phyloP scores from a whole-genome alignment of 1,140 invertebrate species.

The Brachionus angularis region DNA sequence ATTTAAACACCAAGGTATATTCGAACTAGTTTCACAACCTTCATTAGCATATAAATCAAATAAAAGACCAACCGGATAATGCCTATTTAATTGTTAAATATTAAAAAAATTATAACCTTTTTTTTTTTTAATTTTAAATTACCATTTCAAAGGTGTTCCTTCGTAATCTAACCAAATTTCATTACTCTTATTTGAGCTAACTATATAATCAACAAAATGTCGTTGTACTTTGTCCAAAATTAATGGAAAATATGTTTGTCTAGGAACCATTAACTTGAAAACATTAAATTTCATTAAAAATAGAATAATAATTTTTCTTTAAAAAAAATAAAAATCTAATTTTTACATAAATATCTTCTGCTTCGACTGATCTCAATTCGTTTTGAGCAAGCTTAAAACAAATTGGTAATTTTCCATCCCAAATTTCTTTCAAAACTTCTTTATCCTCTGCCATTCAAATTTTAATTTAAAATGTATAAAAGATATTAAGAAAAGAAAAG shows the following conservation, averaged over 20 bases:
- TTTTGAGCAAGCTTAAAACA: constrained; percentile 80
- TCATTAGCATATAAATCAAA: constrained; percentile 76
- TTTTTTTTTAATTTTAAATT: not conserved
- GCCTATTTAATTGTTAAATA: constrained; percentile 61
- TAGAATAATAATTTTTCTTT: not conserved
- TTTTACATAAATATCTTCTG: constrained; percentile 34
- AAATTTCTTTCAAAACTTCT: constrained; percentile 85
- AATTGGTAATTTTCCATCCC: constrained; percentile 87
- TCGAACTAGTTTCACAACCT: constrained; percentile 51
- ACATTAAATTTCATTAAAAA: not conserved
- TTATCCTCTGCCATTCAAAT: constrained; percentile 76
- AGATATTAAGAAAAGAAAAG: not conserved
- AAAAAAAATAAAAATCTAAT: not conserved
- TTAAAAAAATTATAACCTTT: not conserved
- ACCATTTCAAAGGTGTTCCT: constrained; percentile 84
- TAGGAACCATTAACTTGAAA: constrained; percentile 76
- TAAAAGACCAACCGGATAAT: constrained; percentile 90
- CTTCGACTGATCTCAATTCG: constrained; percentile 60
- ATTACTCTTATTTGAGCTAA: constrained; percentile 65
- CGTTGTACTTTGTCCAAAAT: constrained; percentile 90
- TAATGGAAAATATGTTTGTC: constrained; percentile 89
- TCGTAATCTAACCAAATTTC: constrained; percentile 93
- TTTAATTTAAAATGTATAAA: not conserved
- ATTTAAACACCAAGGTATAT: constrained; percentile 83
- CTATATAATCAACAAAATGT: constrained; percentile 77